Base-by-base conservation (phyloP, 2,797 vertebrate genomes). In the Buceros bicornis region DNA sequence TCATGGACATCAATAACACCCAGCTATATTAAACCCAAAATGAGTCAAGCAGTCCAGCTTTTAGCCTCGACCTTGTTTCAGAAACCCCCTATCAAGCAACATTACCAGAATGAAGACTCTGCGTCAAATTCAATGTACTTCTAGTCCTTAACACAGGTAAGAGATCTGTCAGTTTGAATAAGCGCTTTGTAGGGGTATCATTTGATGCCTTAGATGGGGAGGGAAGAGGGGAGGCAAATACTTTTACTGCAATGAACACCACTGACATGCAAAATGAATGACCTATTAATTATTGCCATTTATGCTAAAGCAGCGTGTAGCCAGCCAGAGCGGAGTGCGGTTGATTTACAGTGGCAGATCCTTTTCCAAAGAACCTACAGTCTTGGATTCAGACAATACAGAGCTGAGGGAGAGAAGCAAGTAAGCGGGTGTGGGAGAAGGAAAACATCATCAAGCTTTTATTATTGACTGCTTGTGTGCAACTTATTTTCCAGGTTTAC, bases 221-320 rank as follows among this genome's bases (percentile, higher is more conserved):
- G 22, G 67, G n/a, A 42, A 70, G 70, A 82, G 42, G 15, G 28
- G 8, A 81, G 20, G 62, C 72, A 96, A 94, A 86, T 79, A 45
- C 66, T 31, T 89, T 91, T 90, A 73, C 66, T 82, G 70, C 87
- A 94, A 95, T 70, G 80, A 94, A 93, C n/a, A 89, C 83, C 90
- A 82, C 33, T 82, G 86, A 51, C 71, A n/a, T 20, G 66, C 82
- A 90, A 94, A 94, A 93, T 79, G 50, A 93, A 90, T 47, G 70
- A 35, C 42, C 77, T 90, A 82, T 82, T 89, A 94, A 93, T 92
- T 90, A 89, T 82, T 80, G 67, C 45, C 81, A 47, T 31, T 57
- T 74, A 64, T 50, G 82, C 66, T 54, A 83, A 84, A 78, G 57
- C 71, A 82, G 45, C 57, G 56, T 1, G 17, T 19, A 71, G 70